Evolutionary conservation across 2,888 invertebrate species (phyloP).

Genomic region (Celastrina argiolus): DNA sequence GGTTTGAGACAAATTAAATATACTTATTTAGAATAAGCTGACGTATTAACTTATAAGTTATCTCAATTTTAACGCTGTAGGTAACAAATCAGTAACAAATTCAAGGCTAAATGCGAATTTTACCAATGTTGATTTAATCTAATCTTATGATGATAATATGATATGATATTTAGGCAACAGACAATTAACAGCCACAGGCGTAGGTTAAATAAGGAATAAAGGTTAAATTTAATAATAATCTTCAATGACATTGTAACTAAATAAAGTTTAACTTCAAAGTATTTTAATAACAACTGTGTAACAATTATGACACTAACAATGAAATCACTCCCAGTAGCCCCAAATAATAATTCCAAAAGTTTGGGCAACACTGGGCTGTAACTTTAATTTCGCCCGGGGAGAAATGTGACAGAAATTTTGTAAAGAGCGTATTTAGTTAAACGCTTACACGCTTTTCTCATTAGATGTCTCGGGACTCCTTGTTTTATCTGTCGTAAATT

Average conservation of each 20-base stretch:
- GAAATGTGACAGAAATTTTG: conserved; percentile 46
- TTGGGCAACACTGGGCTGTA: conserved; percentile 1
- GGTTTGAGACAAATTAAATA: too few relatives aligned
- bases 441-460: conserved; percentile 46
- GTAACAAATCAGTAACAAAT: too few relatives aligned
- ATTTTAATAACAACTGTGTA: neutral
- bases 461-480: conserved; percentile 49
- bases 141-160: too few relatives aligned
- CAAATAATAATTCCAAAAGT: neutral
- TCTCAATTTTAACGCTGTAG: too few relatives aligned
- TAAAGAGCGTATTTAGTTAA: conserved; percentile 46
- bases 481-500: conserved; percentile 52
- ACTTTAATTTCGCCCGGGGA: conserved; percentile 36
- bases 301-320: neutral
- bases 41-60: too few relatives aligned
- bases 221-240: too few relatives aligned
- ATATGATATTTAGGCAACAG: too few relatives aligned
- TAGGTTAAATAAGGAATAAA: too few relatives aligned
- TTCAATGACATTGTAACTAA: neutral
- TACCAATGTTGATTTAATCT: too few relatives aligned
- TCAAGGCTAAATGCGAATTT: too few relatives aligned
- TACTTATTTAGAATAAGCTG: too few relatives aligned
- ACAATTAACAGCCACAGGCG: too few relatives aligned
- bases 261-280: neutral
- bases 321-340: neutral